Conservation (phyloP, 2,888 invertebrate species). For the Nebria brevicollis region DNA sequence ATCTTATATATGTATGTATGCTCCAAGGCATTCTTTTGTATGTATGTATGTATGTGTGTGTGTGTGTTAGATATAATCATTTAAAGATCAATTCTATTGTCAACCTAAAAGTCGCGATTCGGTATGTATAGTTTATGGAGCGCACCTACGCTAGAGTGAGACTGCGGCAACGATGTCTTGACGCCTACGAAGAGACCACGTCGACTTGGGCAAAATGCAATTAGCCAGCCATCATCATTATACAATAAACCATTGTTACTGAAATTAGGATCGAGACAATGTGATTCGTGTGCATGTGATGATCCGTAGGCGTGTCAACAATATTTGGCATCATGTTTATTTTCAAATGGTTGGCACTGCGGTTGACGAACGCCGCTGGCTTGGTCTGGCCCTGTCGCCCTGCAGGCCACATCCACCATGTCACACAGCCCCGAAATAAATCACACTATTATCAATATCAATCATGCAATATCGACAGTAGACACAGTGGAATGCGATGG, state of each 20-base stretch:
- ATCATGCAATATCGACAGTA: too few relatives aligned
- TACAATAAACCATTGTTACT: background rate
- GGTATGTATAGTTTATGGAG: background rate
- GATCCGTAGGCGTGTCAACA: conserved; percentile 38
- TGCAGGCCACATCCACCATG: background rate
- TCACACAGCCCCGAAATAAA: background rate
- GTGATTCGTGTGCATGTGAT: background rate
- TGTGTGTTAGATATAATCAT: too few relatives aligned
- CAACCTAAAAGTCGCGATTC: too few relatives aligned
- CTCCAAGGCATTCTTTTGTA: too few relatives aligned
- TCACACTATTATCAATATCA: background rate
- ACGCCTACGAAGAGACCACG: background rate
- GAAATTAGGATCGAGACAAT: background rate
- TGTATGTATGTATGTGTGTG: too few relatives aligned
- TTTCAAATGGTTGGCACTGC: conserved; percentile 49
- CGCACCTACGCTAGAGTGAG: background rate
- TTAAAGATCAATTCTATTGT: too few relatives aligned
- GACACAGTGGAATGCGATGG: too few relatives aligned
- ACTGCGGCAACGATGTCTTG: background rate
- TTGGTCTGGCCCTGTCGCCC: background rate
- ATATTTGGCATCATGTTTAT: conserved; percentile 51
- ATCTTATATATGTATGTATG: too few relatives aligned
- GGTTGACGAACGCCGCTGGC: conserved; percentile 41
- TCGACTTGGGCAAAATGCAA: background rate
- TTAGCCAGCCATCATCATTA: background rate